These are phyloP conservation scores for Tiliacea aurago DNA, from an alignment of 2,888 invertebrate genomes.

Conservation along the genomic window DNA sequence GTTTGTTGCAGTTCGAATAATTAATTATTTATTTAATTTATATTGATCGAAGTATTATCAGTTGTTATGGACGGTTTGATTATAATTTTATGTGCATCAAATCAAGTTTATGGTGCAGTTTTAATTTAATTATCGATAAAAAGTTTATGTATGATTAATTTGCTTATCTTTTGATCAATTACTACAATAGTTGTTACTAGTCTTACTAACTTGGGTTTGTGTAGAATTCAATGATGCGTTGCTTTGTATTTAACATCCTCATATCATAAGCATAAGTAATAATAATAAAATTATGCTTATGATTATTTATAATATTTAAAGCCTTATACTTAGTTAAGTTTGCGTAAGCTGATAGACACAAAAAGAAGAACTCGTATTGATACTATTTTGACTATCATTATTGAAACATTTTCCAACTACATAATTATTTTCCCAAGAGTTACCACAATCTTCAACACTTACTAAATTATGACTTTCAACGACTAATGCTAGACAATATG, in stretches of 20 bases:
- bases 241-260: not conserved
- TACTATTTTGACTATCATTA: not conserved
- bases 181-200: not conserved
- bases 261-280: no score
- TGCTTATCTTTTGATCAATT: slow-evolving; percentile 25
- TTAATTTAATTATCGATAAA: slow-evolving; percentile 44
- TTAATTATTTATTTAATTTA: slow-evolving; percentile 66
- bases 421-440: slow-evolving; percentile 4
- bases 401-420: not conserved
- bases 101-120: slow-evolving; percentile 30
- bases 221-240: not conserved
- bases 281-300: no score
- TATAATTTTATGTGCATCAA: slow-evolving; percentile 42
- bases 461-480: slow-evolving; percentile 26
- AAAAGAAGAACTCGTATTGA: rapidly evolving
- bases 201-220: not conserved
- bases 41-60: slow-evolving; percentile 42
- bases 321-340: no score
- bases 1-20: slow-evolving; percentile 58
- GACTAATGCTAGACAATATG: slow-evolving; percentile 26
- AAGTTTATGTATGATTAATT: slow-evolving; percentile 11
- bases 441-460: slow-evolving; percentile 10
- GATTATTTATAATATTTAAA: not conserved
- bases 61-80: slow-evolving; percentile 41
- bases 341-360: no score